Base-by-base conservation (phyloP, 2,888 invertebrate genomes). In the Penaeus monodon region DNA sequence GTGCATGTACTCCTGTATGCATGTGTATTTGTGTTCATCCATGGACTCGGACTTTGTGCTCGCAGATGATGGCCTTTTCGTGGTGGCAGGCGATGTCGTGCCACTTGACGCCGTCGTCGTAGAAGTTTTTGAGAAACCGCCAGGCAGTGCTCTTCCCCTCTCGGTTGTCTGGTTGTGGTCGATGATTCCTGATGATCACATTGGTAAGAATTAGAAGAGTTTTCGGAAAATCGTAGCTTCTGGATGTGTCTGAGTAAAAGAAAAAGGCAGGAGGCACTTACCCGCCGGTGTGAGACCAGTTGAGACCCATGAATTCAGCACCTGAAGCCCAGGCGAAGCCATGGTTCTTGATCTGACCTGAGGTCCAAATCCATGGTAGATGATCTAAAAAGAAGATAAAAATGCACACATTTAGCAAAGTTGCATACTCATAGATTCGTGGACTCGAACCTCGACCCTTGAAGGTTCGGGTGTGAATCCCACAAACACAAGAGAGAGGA, bases 1-100 rank as follows among this genome's bases (percentile, higher is more conserved):
- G 77, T 77, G 49, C 1, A 29, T 77, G 49, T 44, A 24, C 38
- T 8, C 14, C 17, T 77, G 49, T 38, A 33, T 20, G 2, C 38
- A 27, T 22, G n/a, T n/a, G 6, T 33, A 17, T 2, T 38, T 33
- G 29, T 38, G 20, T 73, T 57, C 74, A 57, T 12, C 29, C 10
- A 57, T 73, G 29, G 20, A 44, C 0, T 57, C 68, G 2, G 24
- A 27, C 22, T 6, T 49, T n/a, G 57, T 97, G 97, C 92, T 97
- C 97, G 92, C 97, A 97, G 91, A 97, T 95, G 92, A 97, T 95
- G 2, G 97, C 97, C 92, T 97, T 97, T 93, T 97, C 96, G 93
- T 97, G 97, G 93, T 97, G 97, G 93, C 97, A 97, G 90, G 97
- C 97, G 83, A 97, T 97, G 93, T 97, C 97, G 93, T 97, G 97